Base-by-base conservation (phyloP, 2,113 vertebrate genomes). In the Anhinga anhinga region DNA sequence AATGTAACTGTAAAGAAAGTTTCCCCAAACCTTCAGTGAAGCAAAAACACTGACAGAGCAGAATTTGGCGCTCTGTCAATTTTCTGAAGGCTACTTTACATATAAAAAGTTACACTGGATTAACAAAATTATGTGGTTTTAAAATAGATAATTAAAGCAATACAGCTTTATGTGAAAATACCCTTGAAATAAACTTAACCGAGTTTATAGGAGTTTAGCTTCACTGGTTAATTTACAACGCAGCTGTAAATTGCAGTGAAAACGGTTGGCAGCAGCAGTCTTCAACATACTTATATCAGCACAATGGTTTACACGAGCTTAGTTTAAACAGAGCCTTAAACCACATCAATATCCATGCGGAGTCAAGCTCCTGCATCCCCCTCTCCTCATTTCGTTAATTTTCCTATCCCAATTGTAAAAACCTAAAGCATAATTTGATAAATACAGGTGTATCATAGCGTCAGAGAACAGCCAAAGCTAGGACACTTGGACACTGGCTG, bases 111-210 rank as follows among this genome's bases (percentile, higher is more conserved):
- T 95, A 77, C 71, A 88, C 91, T 77, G 87, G 81, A 87, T 96
- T 97, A 97, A 97, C 89, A 95, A 96, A 96, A 97, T 95, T 84
- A 87, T 82, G 94, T 9, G 94, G 94, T 95, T 95, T 97, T 86
- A 85, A 96, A 97, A 89, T 42, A 91, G 86, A 95, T 95, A 96
- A 96, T 97, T 97, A 97, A 97, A 97, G 86, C 87, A 96, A 93
- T 94, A 82, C 81, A 77, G 89, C 89, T 95, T 93, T 94, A 91
- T 96, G 93, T 97, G 96, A 96, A 97, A 96, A 94, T 95, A 93
- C 89, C 47, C 94, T 91, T 94, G 94, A 97, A 96, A 95, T 97
- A 95, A 97, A 95, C 87, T 47, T 80, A 69, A 90, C 78, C 53
- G 71, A 62, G 91, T 97, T 96, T 97, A 95, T 82, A 95, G 88